These are phyloP conservation scores for Oreotrochilus melanogaster DNA, from an alignment of 2,113 vertebrate genomes.

Conservation along the genomic window DNA sequence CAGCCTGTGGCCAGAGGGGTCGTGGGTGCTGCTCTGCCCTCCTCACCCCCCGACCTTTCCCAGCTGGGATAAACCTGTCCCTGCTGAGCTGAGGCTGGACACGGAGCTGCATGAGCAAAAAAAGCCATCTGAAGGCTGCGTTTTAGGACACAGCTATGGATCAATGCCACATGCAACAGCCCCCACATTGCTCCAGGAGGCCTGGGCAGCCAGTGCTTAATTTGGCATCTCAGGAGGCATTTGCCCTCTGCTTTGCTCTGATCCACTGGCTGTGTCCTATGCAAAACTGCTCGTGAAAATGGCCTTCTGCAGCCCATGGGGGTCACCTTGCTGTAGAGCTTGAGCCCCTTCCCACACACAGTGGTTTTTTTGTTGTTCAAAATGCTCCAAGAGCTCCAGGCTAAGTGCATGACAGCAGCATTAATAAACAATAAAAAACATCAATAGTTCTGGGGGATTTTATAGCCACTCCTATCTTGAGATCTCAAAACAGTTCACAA, in stretches of 20 bases:
- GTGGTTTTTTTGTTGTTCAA: not conserved
- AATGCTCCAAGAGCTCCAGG: not conserved
- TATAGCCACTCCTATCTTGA: not conserved
- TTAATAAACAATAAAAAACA: conserved; percentile 28
- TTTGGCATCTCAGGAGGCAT: not conserved
- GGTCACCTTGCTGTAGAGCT: not conserved
- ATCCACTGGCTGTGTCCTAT: not conserved
- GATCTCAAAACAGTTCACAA: not conserved
- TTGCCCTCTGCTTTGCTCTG: not conserved
- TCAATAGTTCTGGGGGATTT: conserved; percentile 7
- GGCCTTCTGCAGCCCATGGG: accelerated
- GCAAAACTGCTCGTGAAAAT: not conserved
- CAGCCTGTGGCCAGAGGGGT: not conserved
- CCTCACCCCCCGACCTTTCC: conserved; percentile 17
- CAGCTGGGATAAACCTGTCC: not conserved
- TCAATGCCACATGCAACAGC: not conserved
- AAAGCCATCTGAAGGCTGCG: accelerated
- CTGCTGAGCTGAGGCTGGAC: not conserved
- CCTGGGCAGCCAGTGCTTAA: not conserved
- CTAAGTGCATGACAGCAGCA: not conserved
- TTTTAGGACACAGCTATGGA: not conserved
- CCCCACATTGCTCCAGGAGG: accelerated
- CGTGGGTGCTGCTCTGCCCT: conserved; percentile 53
- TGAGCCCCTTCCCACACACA: accelerated
- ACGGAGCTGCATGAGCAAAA: accelerated